phyloP scores from a whole-genome alignment of 2,113 vertebrate species.

The Speoplatyrhinus poulsoni region DNA sequence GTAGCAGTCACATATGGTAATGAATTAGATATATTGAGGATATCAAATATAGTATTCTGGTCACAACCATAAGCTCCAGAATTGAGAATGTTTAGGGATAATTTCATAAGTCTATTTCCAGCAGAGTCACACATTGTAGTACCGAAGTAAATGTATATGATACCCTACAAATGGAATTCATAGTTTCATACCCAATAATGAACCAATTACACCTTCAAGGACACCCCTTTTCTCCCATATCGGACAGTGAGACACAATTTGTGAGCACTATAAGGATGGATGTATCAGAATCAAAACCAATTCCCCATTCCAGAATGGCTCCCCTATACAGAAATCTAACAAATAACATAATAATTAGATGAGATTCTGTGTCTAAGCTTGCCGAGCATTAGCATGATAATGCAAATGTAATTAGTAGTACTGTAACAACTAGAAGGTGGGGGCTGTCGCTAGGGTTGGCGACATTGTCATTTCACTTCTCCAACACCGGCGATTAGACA shows the following conservation, averaged over 20 bases:
- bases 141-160: neutral
- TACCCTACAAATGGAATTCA: neutral
- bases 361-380: constrained; percentile 51
- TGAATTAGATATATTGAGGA: neutral
- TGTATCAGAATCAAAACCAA: constrained; percentile 21
- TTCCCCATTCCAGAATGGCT: constrained; percentile 34
- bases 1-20: too few relatives aligned
- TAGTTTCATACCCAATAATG: neutral
- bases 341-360: constrained; percentile 71
- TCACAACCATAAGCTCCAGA: neutral
- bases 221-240: constrained; percentile 7
- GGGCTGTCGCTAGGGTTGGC: constrained; percentile 45
- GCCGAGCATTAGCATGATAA: constrained; percentile 68
- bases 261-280: neutral
- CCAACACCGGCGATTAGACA: constrained; percentile 59
- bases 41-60: neutral
- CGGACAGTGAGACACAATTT: constrained; percentile 27
- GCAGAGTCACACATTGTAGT: neutral
- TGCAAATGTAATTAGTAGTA: constrained; percentile 73
- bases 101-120: too few relatives aligned
- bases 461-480: constrained; percentile 65
- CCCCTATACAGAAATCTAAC: constrained; percentile 54
- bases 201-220: neutral
- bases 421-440: constrained; percentile 57
- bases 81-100: neutral